Base-by-base conservation (phyloP, 2,113 vertebrate genomes). In the Alexandromys fortis region DNA sequence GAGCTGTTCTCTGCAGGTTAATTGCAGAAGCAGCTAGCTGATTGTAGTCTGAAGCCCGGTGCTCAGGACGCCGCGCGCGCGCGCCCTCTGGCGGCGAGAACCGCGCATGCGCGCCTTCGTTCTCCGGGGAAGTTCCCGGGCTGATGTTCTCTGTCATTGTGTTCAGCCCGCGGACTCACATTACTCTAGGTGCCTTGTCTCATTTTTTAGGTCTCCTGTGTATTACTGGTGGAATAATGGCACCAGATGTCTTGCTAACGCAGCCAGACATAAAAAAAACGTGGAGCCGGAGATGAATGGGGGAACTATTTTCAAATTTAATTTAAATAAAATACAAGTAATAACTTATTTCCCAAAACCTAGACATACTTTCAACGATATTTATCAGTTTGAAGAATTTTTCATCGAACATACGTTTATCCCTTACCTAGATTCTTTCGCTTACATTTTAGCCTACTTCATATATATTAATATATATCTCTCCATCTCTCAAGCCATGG, bases 71-170 rank as follows among this genome's bases (percentile, higher is more conserved):
- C n/a, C 0, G 0, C 81, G 17, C n/a, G 47, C 47, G 93, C 0
- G 77, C 82, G 94, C 96, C 96, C 94, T 79, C 95, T 96, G 72
- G 94, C 47, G 83, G 92, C 33, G 0, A 77, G 30, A 73, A 17
- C 4, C 2, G 24, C 0, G 30, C n/a, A 26, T 0, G 8, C 35
- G 21, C 90, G 16, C 68, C 8, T 47, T 42, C 11, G 63, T 24
- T 16, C 5, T 9, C 72, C 12, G 2, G 17, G 68, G 10, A 45
- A 35, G 38, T 33, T 77, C 49, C 45, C 21, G 16, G n/a, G 0
- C 1, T 5, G 5, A 10, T 42, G 49, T 14, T 10, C 33, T 47
- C 30, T 47, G 17, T 47, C 5, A 1, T 26, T 14, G 30, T 9
- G 5, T 79, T 52, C 10, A 2, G 2, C 7, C 55, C 0, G 19